These are phyloP conservation scores for Malurus splendens DNA, from an alignment of 2,797 vertebrate species.

Conservation along the genomic window DNA sequence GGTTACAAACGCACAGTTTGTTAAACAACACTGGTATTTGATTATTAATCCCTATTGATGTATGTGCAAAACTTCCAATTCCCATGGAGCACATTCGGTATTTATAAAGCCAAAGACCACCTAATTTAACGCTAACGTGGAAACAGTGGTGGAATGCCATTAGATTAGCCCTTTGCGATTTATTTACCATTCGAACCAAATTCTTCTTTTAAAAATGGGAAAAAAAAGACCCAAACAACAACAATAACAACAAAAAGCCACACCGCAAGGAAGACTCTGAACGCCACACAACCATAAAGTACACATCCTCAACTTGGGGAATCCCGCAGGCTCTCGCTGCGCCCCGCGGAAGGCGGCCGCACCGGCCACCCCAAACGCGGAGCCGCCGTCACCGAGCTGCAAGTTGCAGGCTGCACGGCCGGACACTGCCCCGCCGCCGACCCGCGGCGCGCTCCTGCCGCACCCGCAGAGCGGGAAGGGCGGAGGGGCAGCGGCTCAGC, in stretches of 20 bases:
- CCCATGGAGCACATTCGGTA: neutral
- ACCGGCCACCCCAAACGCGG: neutral
- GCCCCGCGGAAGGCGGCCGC: neutral
- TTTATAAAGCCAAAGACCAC: neutral
- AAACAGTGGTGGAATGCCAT: neutral
- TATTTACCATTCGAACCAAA: neutral
- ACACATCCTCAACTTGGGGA: neutral
- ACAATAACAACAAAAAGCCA: neutral
- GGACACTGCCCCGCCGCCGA: neutral
- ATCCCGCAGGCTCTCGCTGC: neutral
- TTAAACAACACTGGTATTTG: neutral
- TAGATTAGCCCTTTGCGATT: neutral
- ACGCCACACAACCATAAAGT: neutral
- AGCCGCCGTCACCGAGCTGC: neutral
- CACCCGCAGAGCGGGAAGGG: neutral
- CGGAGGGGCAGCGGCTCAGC: neutral
- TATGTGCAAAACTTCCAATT: neutral
- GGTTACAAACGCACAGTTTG: constrained; percentile 13
- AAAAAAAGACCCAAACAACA: neutral
- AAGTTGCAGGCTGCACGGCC: neutral
- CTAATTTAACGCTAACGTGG: neutral
- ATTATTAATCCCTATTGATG: neutral
- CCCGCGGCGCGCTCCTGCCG: neutral
- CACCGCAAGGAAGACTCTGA: neutral
- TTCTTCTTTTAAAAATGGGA: neutral